A percentile compares a stretch with the other conserved stretches of the same genome.
Evolutionary conservation across 2,113 vertebrate species (phyloP).

Genomic region (Formicarius rufipectus): DNA sequence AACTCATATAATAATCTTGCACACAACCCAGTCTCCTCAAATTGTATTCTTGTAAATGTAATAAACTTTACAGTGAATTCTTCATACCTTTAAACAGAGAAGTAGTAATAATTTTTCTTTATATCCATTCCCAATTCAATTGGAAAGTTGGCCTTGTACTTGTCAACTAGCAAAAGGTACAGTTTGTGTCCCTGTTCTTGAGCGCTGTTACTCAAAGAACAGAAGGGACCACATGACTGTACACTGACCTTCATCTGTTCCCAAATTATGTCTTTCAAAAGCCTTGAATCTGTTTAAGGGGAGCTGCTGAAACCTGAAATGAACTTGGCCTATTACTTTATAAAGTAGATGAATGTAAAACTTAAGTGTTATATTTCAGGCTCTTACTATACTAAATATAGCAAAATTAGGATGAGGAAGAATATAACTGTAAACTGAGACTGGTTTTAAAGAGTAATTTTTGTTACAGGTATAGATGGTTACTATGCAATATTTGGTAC

Average conservation of each 20-base stretch:
- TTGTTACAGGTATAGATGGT: neutral
- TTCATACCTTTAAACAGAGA: neutral
- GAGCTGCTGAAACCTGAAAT: conserved; percentile 50
- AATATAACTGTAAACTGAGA: neutral
- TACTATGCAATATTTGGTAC: neutral
- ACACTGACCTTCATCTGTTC: conserved; percentile 54
- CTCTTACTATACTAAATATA: conserved; percentile 36
- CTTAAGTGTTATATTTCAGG: conserved; percentile 47
- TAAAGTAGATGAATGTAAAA: conserved; percentile 34
- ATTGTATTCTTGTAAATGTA: neutral
- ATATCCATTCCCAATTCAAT: neutral
- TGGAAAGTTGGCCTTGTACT: neutral
- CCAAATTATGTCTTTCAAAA: conserved; percentile 56
- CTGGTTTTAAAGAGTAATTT: neutral
- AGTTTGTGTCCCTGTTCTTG: neutral
- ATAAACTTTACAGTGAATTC: neutral
- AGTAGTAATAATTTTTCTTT: neutral
- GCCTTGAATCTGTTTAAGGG: conserved; percentile 41
- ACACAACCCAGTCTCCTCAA: neutral
- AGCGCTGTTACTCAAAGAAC: conserved; percentile 8
- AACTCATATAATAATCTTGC: neutral
- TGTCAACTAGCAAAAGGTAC: neutral
- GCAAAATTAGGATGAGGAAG: conserved; percentile 29
- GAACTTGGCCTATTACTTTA: conserved; percentile 16
- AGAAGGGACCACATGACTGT: conserved; percentile 22